Base-by-base conservation (phyloP, 2,888 invertebrate genomes). In the Leptinotarsa peninsularis region DNA sequence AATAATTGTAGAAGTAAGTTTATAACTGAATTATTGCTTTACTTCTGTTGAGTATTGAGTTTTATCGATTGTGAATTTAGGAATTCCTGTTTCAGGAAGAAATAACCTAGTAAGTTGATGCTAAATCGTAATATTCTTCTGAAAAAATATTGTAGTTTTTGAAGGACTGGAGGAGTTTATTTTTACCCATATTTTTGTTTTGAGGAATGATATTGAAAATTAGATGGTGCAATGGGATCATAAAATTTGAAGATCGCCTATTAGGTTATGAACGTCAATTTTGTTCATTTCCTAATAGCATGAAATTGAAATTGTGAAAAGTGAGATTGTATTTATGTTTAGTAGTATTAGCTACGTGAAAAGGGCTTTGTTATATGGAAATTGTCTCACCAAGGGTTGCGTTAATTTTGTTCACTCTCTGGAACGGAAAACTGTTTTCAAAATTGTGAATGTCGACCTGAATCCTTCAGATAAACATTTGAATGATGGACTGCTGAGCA, bases 311-410 rank as follows among this genome's bases (percentile, higher is more conserved):
- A 63, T 63, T 63, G 63, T 63, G 43, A 21, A 63, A 63, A 63
- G 63, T 63, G n/a, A 63, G 27, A 63, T 63, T 63, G 63, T 63
- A 17, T 63, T 27, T n/a, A 63, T 63, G 63, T 63, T 63, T 43
- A 33, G 43, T 43, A 43, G 43, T 63, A 43, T 63, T 33, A 63
- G 33, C 63, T 33, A 63, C n/a, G n/a, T 27, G 63, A 33, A 33
- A 43, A 17, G 10, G 33, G 33, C 17, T 4, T 43, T 15, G 15
- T 15, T n/a, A 63, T 63, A 13, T n/a, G 63, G 21, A 58, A 23
- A 58, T 21, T 23, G 23, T 23, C 23, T 14, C 23, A 21, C 21
- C 21, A 15, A 15, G 27, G 23, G 4, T 23, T 58, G 58, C 21
- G 23, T 58, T 10, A 58, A 23, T 58, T 13, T 43, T 10, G 1